A percentile compares a stretch with the other conserved stretches of the same genome.
Conservation (phyloP, 2,888 invertebrate species). For the Acrobasis suavella region DNA sequence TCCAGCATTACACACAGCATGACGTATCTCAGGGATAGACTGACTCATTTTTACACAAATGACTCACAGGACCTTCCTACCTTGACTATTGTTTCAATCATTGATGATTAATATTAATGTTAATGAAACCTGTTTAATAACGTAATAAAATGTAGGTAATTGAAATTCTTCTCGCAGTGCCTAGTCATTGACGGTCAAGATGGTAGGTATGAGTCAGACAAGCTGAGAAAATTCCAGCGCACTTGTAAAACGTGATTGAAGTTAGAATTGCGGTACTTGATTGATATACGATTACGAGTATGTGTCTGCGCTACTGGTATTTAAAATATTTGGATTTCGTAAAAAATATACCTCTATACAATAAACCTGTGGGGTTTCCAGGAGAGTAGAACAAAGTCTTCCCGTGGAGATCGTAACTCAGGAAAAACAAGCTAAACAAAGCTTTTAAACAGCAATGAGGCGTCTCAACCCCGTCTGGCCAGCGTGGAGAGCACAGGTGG, state of each 20-base stretch:
- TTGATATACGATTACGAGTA: slow-evolving; percentile 8
- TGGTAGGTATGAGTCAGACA: slow-evolving; percentile 17
- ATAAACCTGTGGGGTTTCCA: too few relatives aligned
- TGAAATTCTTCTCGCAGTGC: slow-evolving; percentile 27
- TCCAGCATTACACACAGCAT: slow-evolving; percentile 27
- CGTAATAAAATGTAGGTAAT: slow-evolving; percentile 25
- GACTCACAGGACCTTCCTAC: slow-evolving; percentile 30
- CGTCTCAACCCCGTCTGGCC: too few relatives aligned
- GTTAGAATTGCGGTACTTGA: slow-evolving; percentile 17
- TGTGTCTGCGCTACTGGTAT: slow-evolving; percentile 14
- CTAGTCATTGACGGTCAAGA: slow-evolving; percentile 8
- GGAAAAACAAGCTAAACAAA: too few relatives aligned
- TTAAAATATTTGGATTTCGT: slow-evolving; percentile 2
- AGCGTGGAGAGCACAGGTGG: too few relatives aligned
- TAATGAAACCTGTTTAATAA: slow-evolving; percentile 20
- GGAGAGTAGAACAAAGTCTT: too few relatives aligned
- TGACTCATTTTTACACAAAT: slow-evolving; percentile 29
- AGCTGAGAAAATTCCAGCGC: slow-evolving; percentile 20
- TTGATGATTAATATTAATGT: slow-evolving; percentile 34
- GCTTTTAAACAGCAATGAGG: too few relatives aligned
- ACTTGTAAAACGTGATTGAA: slow-evolving; percentile 15
- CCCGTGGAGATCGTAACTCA: too few relatives aligned
- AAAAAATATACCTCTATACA: not conserved
- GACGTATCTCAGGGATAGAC: slow-evolving; percentile 33
- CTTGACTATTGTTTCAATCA: slow-evolving; percentile 30